These are phyloP conservation scores for Rhadinocentrus ornatus DNA, from an alignment of 2,797 vertebrate genomes.

Conservation along the genomic window DNA sequence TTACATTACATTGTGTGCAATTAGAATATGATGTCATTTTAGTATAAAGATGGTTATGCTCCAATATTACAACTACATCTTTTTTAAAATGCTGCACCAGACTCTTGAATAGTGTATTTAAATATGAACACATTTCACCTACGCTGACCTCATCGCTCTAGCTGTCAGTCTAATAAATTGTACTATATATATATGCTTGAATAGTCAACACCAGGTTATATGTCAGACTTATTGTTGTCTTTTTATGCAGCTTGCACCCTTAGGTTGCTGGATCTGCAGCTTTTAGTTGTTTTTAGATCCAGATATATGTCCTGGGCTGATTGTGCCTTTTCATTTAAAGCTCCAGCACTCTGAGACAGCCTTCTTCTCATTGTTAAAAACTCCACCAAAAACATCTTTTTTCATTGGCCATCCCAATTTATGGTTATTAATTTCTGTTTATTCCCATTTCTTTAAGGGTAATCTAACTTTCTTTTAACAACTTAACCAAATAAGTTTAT, in stretches of 20 bases:
- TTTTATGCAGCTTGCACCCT: no score
- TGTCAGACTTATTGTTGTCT: neutral
- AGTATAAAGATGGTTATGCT: neutral
- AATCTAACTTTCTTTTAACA: neutral
- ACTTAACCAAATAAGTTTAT: neutral
- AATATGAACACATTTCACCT: neutral
- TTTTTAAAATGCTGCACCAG: neutral
- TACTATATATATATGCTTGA: neutral
- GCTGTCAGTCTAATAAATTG: neutral
- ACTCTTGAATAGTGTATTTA: neutral
- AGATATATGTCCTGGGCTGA: neutral
- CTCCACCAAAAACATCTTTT: neutral
- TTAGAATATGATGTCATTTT: conserved; percentile 6
- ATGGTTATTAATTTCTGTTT: neutral
- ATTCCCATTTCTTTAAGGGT: neutral
- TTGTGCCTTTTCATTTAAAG: neutral
- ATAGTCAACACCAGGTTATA: neutral
- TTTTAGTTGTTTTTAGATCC: neutral
- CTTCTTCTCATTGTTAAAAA: neutral
- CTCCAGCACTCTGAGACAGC: neutral
- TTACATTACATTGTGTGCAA: neutral
- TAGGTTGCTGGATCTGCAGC: neutral
- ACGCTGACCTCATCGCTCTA: neutral
- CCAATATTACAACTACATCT: neutral
- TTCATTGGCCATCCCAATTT: neutral